These are phyloP conservation scores for Netelia melanura DNA, from an alignment of 2,888 invertebrate species.

Conservation along the genomic window DNA sequence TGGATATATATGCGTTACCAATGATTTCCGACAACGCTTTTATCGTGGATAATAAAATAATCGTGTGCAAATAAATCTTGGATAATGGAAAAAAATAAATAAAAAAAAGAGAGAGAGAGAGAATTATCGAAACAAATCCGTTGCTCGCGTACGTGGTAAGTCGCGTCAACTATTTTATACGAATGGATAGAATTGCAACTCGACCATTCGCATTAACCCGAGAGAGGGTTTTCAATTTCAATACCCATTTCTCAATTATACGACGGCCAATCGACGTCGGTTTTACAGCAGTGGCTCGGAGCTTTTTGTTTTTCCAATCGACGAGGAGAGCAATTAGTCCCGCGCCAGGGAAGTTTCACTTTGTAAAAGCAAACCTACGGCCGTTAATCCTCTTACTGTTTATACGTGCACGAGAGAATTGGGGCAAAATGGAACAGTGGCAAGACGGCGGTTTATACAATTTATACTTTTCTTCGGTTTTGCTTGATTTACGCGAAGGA, in stretches of 20 bases:
- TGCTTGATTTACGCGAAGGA: too few relatives aligned
- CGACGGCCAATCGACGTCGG: background rate
- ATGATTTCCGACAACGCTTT: background rate
- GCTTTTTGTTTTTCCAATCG: background rate
- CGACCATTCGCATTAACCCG: background rate
- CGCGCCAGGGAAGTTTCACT: background rate
- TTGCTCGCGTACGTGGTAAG: background rate
- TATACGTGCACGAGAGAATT: background rate
- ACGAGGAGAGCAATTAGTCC: background rate
- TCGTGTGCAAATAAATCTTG: background rate
- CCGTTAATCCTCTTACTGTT: background rate
- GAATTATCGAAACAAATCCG: background rate
- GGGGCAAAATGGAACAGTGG: background rate
- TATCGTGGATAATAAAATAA: background rate
- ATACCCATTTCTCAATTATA: conserved; percentile 2
- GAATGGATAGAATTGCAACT: conserved; percentile 5
- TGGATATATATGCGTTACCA: background rate
- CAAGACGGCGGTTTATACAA: too few relatives aligned
- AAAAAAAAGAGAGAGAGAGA: background rate
- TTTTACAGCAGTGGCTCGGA: background rate
- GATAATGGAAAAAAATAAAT: background rate
- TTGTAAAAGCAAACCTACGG: background rate
- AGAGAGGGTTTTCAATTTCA: conserved; percentile 12
- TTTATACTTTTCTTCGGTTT: too few relatives aligned
- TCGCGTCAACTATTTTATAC: background rate